Conservation (phyloP, 2,888 invertebrate genomes). For the Myathropa florea region DNA sequence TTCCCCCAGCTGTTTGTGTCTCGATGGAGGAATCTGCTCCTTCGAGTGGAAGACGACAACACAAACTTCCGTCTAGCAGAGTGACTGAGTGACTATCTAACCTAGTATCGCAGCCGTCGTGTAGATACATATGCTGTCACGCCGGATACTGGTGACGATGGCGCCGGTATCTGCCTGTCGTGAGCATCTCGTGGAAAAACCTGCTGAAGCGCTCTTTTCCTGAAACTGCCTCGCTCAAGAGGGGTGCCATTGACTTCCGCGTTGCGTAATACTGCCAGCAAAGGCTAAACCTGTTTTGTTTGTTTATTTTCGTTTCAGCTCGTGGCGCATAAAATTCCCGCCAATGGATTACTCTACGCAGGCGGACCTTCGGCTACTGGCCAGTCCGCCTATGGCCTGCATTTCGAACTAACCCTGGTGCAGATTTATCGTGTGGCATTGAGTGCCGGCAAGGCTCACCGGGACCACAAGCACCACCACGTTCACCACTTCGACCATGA, state of each 20-base stretch:
- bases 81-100: slow-evolving; percentile 62
- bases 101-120: slow-evolving; percentile 30
- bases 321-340: slow-evolving; percentile 88
- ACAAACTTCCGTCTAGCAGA: slow-evolving; percentile 57
- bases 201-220: slow-evolving; percentile 25
- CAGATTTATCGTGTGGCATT: slow-evolving; percentile 90
- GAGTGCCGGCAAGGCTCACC: slow-evolving; percentile 92
- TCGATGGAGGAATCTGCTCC: slow-evolving; percentile 18
- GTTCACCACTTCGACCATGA: slow-evolving; percentile 90
- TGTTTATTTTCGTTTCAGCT: slow-evolving; percentile 81
- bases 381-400: slow-evolving; percentile 77
- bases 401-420: slow-evolving; percentile 88
- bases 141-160: slow-evolving; percentile 28
- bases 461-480: slow-evolving; percentile 93
- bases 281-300: not conserved
- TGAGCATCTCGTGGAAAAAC: slow-evolving; percentile 14
- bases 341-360: slow-evolving; percentile 87
- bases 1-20: slow-evolving; percentile 2
- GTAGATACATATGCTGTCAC: slow-evolving; percentile 10
- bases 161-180: slow-evolving; percentile 8
- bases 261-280: slow-evolving; percentile 27
- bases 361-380: slow-evolving; percentile 82
- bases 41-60: slow-evolving; percentile 11
- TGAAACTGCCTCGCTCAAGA: slow-evolving; percentile 4
- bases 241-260: slow-evolving; percentile 25